A percentile compares a stretch with the other conserved stretches of the same genome.
phyloP scores from a whole-genome alignment of 2,888 invertebrate species.

The Ctenicera cuprea region DNA sequence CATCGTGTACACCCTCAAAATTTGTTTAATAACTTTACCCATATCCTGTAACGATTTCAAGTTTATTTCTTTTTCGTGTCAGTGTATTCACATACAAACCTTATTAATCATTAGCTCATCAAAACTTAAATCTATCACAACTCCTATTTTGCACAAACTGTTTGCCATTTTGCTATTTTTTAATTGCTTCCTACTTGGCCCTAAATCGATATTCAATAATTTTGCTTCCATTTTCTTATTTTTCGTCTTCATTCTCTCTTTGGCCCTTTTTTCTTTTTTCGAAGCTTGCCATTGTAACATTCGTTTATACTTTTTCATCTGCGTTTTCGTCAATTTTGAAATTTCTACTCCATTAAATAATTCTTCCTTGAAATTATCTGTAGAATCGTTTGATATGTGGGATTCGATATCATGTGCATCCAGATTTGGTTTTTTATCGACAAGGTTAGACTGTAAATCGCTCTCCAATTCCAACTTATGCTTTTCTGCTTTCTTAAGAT shows the following conservation, averaged over 20 bases:
- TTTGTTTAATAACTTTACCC: slow-evolving; percentile 92
- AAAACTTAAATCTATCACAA: slow-evolving; percentile 94
- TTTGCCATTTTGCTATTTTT: slow-evolving; percentile 83
- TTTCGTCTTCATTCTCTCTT: slow-evolving; percentile 79
- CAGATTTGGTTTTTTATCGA: slow-evolving; percentile 17
- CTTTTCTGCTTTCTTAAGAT: slow-evolving; percentile 11
- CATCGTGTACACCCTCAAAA: slow-evolving; percentile 91
- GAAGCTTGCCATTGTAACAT: slow-evolving; percentile 83
- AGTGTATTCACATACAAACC: slow-evolving; percentile 55
- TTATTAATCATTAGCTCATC: slow-evolving; percentile 90
- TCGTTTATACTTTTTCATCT: slow-evolving; percentile 74
- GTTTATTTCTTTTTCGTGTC: slow-evolving; percentile 43
- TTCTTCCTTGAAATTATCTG: slow-evolving; percentile 40
- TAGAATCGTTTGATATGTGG: not conserved
- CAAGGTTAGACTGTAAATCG: not conserved
- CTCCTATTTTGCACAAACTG: slow-evolving; percentile 80
- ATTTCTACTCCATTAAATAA: slow-evolving; percentile 70
- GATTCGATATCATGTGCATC: not conserved
- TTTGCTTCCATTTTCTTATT: slow-evolving; percentile 82
- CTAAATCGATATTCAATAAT: slow-evolving; percentile 82
- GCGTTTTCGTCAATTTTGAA: slow-evolving; percentile 69
- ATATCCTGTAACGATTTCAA: slow-evolving; percentile 77
- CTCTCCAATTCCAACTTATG: slow-evolving; percentile 25
- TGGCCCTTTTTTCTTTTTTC: slow-evolving; percentile 82
- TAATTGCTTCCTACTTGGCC: slow-evolving; percentile 87